These are phyloP conservation scores for Pimpla rufipes DNA, from an alignment of 2,888 invertebrate genomes.

Conservation along the genomic window DNA sequence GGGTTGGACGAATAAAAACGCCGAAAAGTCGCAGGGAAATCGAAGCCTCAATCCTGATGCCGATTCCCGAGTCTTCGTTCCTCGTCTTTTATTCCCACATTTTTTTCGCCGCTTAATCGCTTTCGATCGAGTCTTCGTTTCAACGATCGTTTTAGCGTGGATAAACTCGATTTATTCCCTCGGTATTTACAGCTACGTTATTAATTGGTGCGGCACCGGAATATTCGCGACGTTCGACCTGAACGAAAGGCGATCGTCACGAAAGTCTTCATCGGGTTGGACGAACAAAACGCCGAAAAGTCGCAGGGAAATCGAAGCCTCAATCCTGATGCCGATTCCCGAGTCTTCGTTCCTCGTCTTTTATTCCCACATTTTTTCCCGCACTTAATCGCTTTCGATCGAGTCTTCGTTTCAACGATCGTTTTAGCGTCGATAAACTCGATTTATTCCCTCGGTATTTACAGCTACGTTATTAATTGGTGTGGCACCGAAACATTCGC, in stretches of 20 bases:
- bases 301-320: neutral
- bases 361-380: neutral
- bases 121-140: neutral
- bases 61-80: neutral
- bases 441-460: neutral
- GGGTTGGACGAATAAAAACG: constrained; percentile 5
- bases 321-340: constrained; percentile 17
- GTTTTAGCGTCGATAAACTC: neutral
- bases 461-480: constrained; percentile 61
- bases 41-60: constrained; percentile 22
- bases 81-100: neutral
- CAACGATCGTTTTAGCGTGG: neutral
- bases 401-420: constrained; percentile 12
- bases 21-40: constrained; percentile 20
- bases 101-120: neutral
- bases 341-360: neutral
- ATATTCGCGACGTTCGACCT: constrained; percentile 1
- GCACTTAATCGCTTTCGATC: neutral
- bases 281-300: constrained; percentile 34
- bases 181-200: constrained; percentile 11
- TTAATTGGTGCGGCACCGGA: constrained; percentile 62
- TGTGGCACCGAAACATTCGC: constrained; percentile 19
- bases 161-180: neutral
- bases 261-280: constrained; percentile 46
- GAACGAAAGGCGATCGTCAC: constrained; percentile 42